A percentile compares a stretch with the other conserved stretches of the same genome.
These are phyloP conservation scores for Toxotes chatareus DNA, from an alignment of 2,113 vertebrate genomes.

Conservation along the genomic window DNA sequence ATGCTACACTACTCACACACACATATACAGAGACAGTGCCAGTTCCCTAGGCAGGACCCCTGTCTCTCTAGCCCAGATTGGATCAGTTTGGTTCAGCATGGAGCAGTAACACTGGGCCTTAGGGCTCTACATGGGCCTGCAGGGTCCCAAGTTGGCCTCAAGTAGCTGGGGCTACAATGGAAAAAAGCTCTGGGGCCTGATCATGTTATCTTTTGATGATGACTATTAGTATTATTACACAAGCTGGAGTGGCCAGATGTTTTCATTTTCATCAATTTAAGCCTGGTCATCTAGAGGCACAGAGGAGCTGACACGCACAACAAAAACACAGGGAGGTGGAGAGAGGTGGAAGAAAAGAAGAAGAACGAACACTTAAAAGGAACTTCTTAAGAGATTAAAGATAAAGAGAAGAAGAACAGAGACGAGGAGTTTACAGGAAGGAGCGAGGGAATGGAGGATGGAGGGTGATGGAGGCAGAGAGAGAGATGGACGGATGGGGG, in stretches of 20 bases:
- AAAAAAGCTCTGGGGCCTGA: slow-evolving; percentile 65
- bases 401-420: neutral
- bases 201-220: slow-evolving; percentile 69
- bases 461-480: slow-evolving; percentile 24
- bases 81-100: slow-evolving; percentile 74
- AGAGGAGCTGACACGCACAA: slow-evolving; percentile 27
- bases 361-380: neutral
- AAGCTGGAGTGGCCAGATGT: slow-evolving; percentile 72
- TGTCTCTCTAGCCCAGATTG: slow-evolving; percentile 80
- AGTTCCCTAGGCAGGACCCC: slow-evolving; percentile 82
- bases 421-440: slow-evolving; percentile 16
- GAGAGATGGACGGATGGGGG: slow-evolving; percentile 39
- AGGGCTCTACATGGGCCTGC: slow-evolving; percentile 76
- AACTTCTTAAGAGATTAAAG: slow-evolving; percentile 32
- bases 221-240: slow-evolving; percentile 66
- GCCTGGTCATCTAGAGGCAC: slow-evolving; percentile 25
- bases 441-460: slow-evolving; percentile 21
- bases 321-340: slow-evolving; percentile 24
- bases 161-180: slow-evolving; percentile 57
- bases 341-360: slow-evolving; percentile 10
- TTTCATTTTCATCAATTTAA: slow-evolving; percentile 50
- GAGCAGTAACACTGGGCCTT: slow-evolving; percentile 76
- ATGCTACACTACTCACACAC: slow-evolving; percentile 74
- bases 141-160: slow-evolving; percentile 66
- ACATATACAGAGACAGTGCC: slow-evolving; percentile 68